A percentile compares a stretch with the other conserved stretches of the same genome.
Conservation (phyloP, 2,888 invertebrate species). For the Malthinus seriepunctatus region DNA sequence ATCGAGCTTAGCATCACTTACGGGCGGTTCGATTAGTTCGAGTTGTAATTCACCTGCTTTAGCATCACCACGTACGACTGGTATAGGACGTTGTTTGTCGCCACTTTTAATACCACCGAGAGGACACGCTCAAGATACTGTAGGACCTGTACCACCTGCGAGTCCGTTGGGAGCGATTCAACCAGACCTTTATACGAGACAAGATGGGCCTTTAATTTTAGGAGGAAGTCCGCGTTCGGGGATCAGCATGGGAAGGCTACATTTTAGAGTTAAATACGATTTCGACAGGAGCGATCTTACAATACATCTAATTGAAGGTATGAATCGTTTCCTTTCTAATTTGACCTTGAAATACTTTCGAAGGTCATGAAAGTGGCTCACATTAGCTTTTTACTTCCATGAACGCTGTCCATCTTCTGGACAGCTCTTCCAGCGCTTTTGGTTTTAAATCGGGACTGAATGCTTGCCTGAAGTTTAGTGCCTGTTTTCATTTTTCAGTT, state of each 20-base stretch:
- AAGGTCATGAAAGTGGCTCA: no score
- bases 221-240: conserved; percentile 61
- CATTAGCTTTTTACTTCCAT: no score
- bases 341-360: no score
- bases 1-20: conserved; percentile 70
- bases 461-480: no score
- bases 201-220: conserved; percentile 78
- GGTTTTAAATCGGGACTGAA: no score
- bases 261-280: conserved; percentile 84
- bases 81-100: conserved; percentile 62
- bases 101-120: conserved; percentile 77
- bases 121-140: conserved; percentile 50
- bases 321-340: conserved; percentile 11
- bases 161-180: conserved; percentile 80
- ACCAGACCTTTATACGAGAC: conserved; percentile 82
- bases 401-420: no score
- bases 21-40: conserved; percentile 52
- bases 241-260: conserved; percentile 78
- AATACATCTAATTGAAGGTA: conserved; percentile 91
- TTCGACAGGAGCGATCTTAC: conserved; percentile 88
- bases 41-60: conserved; percentile 51
- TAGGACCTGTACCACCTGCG: conserved; percentile 57
- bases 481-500: no score
- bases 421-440: no score
- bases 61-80: conserved; percentile 40